Evolutionary conservation across 2,797 vertebrate species (phyloP).

Genomic region (Macroramphosus scolopax): DNA sequence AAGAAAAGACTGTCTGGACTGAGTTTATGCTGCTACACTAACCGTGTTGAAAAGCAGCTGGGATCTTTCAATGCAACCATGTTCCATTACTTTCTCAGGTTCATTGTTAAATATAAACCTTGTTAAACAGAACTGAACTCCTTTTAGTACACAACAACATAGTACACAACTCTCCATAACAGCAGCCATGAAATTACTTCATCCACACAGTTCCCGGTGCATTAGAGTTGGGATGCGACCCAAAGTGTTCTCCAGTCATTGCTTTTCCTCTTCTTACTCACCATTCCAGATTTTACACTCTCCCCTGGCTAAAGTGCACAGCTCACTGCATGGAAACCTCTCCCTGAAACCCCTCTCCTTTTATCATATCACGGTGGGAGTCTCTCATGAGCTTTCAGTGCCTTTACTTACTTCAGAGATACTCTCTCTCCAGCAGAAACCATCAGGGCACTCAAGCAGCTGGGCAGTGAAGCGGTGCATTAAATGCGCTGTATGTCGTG

Average conservation of each 20-base stretch:
- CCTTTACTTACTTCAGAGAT: not conserved
- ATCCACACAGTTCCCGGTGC: not conserved
- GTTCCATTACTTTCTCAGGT: no score
- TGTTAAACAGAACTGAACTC: no score
- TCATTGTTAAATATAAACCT: no score
- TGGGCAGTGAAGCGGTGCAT: not conserved
- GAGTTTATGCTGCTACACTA: no score
- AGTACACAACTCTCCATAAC: no score
- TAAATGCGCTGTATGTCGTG: not conserved
- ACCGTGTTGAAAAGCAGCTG: no score
- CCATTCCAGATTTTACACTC: no score
- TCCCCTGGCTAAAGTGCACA: not conserved
- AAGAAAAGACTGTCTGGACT: no score
- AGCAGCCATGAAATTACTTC: constrained; percentile 23
- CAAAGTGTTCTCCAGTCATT: constrained; percentile 1
- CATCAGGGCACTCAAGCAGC: not conserved
- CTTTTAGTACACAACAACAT: no score
- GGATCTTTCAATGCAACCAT: no score
- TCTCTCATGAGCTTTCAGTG: constrained; percentile 7
- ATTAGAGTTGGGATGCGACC: not conserved
- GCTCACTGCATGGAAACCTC: not conserved
- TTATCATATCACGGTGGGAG: constrained; percentile 8
- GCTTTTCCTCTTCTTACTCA: constrained; percentile 5
- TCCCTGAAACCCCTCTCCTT: not conserved
- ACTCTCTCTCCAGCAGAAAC: constrained; percentile 2